Base-by-base conservation (phyloP, 53 echinoderm and acorn worm genomes). In the Paracentrotus lividus region DNA sequence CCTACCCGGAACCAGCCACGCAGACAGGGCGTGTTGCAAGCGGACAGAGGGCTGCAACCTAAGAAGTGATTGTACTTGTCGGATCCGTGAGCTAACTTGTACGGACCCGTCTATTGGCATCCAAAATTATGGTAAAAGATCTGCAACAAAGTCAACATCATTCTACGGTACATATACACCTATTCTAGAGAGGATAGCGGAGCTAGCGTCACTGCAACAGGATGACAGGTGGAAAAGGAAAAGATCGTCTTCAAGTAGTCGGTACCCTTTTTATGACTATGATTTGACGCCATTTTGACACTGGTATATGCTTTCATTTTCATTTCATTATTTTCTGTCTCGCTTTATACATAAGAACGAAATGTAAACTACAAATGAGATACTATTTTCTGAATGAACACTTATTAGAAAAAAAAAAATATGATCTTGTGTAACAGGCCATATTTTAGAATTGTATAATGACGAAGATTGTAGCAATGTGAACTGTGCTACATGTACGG, bases 21-120 rank as follows among this genome's bases (percentile, higher is more conserved):
- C 95, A 31, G 93, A 93, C 51, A 93, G 94, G 40, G 89, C 94
- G 33, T 96, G 96, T 87, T 96, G 96, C 77, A 59, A 56, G 31
- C 92, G 42, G 42, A 96, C 96, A 55, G 72, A 55, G 26, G 94
- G 93, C 72, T 96, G 96, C 76, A 93, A 94, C 54, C 89, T 96
- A 1, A 91, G 94, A 29, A 87, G 44, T 72, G 96, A 96, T 88
- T 96, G 96, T 86, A 90, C 53, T 52, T 96, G 96, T 57, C 33
- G 85, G 58, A 91, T 90, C 42, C 66, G 90, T 26, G 91, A 90
- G 26, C 59, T 96, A 13, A 67, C 52, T n/a, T 96, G 96, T 77
- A 57, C 85, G 33, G 96, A 96, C 55, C 96, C 96, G 15, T 76
- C 94, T 0, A 32, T 90, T 31, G 96, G 96, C 72, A 77, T 93